Evolutionary conservation across 2,888 invertebrate genomes (phyloP), one percentile per base, ranked within the genome.

Genomic region (Drosophila buzzatii): DNA sequence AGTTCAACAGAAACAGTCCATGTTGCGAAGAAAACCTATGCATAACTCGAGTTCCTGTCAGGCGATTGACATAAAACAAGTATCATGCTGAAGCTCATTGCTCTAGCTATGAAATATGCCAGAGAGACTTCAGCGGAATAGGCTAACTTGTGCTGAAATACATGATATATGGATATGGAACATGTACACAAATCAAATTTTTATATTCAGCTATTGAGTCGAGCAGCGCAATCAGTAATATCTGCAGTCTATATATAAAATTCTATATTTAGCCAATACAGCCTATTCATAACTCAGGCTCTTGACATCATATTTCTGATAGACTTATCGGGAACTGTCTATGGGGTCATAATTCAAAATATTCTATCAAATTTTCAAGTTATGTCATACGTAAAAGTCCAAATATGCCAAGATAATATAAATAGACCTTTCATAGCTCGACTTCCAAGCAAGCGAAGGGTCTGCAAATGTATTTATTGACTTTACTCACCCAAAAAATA

Each of bases 261-360:
- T 37, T 14, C n/a, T 56, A 41, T 31, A 18, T 35, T 27, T 5
- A 37, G 3, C n/a, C 5, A 0, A 1, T 10, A 9, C 23, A 39
- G 33, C 16, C 59, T 31, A 67, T 73, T 52, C 37, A 67, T 63
- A 73, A 60, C 68, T 68, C 68, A 56, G 59, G 18, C 52, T 67
- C 6, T 23, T 8, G 56, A 52, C 55, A 44, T 7, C 16, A 1
- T 0, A 3, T n/a, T 8, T 2, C 3, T 27, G 49, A 42, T 58
- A 12, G 27, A 51, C 18, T 42, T 64, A 42, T 27, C 58, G 9
- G 31, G 5, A 58, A 51, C 35, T 12, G 41, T 35, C 35, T 23
- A 18, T 39, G 1, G 27, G 23, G n/a, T 16, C 27, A 49, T 41
- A 49, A 62, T 8, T 55, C 27, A 56, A 23, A 9, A 35, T 27